phyloP scores from a whole-genome alignment of 2,797 vertebrate genomes.

The Oreonectes daqikongensis region DNA sequence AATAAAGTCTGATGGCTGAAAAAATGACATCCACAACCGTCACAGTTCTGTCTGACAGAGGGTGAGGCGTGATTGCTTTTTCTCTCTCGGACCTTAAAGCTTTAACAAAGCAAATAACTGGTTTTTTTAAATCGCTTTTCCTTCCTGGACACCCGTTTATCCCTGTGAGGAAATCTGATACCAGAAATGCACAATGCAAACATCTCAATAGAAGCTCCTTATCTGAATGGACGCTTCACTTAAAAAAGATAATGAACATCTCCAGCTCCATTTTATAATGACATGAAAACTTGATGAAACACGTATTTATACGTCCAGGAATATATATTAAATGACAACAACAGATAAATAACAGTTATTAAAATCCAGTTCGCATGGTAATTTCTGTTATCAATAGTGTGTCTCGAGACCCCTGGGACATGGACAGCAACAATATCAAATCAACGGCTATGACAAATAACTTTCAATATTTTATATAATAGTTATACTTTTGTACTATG shows the following conservation, averaged over 20 bases:
- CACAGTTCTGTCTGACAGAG: conserved; percentile 35
- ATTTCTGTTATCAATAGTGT: too few relatives aligned
- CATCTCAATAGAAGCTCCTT: neutral
- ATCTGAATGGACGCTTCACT: conserved; percentile 13
- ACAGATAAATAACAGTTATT: conserved; percentile 5
- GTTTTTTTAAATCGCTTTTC: conserved; percentile 24
- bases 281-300: too few relatives aligned
- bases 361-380: too few relatives aligned
- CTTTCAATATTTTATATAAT: neutral
- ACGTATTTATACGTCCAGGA: neutral
- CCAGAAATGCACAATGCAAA: conserved; percentile 21
- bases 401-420: neutral
- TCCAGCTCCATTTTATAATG: neutral
- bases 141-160: conserved; percentile 39
- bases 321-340: conserved; percentile 19
- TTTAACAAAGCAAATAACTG: conserved; percentile 53
- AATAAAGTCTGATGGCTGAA: conserved; percentile 48
- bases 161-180: conserved; percentile 44
- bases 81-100: conserved; percentile 33
- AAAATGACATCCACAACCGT: conserved; percentile 50
- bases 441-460: conserved; percentile 25
- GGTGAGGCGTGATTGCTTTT: conserved; percentile 34
- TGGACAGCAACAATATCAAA: conserved; percentile 13
- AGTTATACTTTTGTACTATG: too few relatives aligned
- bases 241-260: conserved; percentile 17